A percentile compares a stretch with the other conserved stretches of the same genome.
Conservation (phyloP, 2,888 invertebrate species). For the Asteroscopus sphinx region DNA sequence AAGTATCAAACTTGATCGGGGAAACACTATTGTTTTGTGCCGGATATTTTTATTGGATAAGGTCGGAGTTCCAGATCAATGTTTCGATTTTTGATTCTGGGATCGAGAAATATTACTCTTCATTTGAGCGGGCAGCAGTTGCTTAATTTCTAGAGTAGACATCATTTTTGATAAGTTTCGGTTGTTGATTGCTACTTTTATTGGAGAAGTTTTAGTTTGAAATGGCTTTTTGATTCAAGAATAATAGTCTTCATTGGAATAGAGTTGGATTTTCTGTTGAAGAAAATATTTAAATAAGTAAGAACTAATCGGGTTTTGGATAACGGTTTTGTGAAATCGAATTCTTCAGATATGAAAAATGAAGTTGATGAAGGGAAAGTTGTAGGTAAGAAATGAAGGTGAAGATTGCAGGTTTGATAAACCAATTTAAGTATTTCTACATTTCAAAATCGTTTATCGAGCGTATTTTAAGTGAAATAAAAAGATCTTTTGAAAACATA, state of each 20-base stretch:
- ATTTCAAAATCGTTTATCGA: too few species aligned
- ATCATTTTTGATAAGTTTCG: conserved; percentile 36
- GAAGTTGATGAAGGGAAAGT: too few species aligned
- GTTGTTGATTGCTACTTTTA: conserved; percentile 41
- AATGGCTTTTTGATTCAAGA: conserved; percentile 41
- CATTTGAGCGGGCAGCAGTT: conserved; percentile 5
- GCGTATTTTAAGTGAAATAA: too few species aligned
- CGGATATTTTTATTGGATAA: conserved; percentile 64
- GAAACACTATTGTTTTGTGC: conserved; percentile 70
- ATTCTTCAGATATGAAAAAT: too few species aligned
- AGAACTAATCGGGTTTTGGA: too few species aligned
- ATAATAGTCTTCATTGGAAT: conserved; percentile 14
- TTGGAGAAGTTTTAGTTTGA: conserved; percentile 33
- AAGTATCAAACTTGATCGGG: conserved; percentile 78
- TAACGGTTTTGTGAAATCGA: too few species aligned
- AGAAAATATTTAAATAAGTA: conserved; percentile 2
- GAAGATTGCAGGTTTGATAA: too few species aligned
- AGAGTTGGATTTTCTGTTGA: neutral
- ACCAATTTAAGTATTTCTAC: too few species aligned
- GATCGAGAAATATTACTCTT: conserved; percentile 16
- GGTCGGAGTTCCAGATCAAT: conserved; percentile 48
- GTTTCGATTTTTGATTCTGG: conserved; percentile 41
- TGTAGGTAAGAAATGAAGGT: too few species aligned
- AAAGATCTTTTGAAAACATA: too few species aligned
- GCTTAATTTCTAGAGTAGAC: conserved; percentile 17